phyloP scores from a whole-genome alignment of 2,113 vertebrate genomes.

The Hipposideros armiger region DNA sequence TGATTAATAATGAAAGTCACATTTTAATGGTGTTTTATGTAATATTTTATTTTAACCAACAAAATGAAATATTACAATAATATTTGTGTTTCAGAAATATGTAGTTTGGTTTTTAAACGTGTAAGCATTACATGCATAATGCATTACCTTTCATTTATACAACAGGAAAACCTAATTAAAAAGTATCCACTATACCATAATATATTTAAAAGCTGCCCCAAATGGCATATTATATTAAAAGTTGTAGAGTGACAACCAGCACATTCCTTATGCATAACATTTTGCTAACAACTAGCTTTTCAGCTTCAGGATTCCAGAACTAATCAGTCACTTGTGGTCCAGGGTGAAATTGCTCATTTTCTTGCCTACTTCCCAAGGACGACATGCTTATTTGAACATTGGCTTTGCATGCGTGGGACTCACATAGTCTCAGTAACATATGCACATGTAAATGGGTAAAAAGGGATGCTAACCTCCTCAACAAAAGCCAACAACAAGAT shows the following conservation, averaged over 20 bases:
- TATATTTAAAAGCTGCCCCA: constrained; percentile 33
- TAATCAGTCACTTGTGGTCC: constrained; percentile 57
- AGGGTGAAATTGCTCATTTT: constrained; percentile 34
- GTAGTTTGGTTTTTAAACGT: constrained; percentile 52
- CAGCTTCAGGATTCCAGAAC: not conserved
- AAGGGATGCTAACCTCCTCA: not conserved
- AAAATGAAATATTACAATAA: constrained; percentile 52
- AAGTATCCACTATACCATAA: constrained; percentile 30
- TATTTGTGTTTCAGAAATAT: constrained; percentile 51
- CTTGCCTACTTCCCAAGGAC: constrained; percentile 19
- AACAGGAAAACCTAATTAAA: constrained; percentile 52
- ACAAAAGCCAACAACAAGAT: not conserved
- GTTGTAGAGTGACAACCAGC: not conserved
- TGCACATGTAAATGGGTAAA: not conserved
- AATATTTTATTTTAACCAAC: constrained; percentile 34
- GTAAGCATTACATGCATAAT: constrained; percentile 7
- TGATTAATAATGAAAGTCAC: constrained; percentile 46
- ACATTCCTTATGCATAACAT: constrained; percentile 12
- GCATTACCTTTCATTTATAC: constrained; percentile 6
- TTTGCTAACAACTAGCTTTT: constrained; percentile 58
- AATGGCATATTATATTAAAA: not conserved
- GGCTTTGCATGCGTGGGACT: not conserved
- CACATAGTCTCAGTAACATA: not conserved
- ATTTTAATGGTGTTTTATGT: not conserved
- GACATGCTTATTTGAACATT: constrained; percentile 8